Evolutionary conservation across 2,888 invertebrate genomes (phyloP).

Genomic region (Noctuana brunneofusca): DNA sequence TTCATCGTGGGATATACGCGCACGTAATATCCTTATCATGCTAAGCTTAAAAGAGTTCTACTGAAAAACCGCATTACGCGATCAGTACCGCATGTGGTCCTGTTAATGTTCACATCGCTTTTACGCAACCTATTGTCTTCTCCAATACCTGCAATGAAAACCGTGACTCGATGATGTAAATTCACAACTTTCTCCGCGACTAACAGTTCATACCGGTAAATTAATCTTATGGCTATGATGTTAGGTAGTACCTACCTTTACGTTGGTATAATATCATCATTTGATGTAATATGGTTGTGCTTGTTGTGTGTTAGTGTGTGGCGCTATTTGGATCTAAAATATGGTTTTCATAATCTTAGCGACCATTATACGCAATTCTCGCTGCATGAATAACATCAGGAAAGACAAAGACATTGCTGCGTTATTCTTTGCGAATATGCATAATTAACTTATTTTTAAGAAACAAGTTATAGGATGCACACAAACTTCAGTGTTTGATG

Average conservation of each 20-base stretch:
- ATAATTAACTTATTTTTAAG: too few relatives aligned
- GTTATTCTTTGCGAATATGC: too few relatives aligned
- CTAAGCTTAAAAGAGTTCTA: constrained; percentile 19
- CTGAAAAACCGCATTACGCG: constrained; percentile 33
- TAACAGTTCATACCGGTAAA: constrained; percentile 17
- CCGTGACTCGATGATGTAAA: constrained; percentile 53
- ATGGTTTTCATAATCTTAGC: background rate
- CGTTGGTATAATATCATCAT: too few relatives aligned
- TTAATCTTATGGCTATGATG: constrained; percentile 28
- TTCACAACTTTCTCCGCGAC: constrained; percentile 60
- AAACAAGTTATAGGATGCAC: too few relatives aligned
- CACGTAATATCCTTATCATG: constrained; percentile 19
- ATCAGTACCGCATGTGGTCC: constrained; percentile 41
- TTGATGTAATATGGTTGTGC: too few relatives aligned
- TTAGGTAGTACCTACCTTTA: too few relatives aligned
- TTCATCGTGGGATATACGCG: background rate
- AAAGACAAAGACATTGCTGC: too few relatives aligned
- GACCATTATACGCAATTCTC: background rate
- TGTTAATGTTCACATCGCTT: constrained; percentile 43
- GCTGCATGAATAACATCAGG: background rate
- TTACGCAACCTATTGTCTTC: constrained; percentile 63
- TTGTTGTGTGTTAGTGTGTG: too few relatives aligned
- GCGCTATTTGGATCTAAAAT: too few relatives aligned
- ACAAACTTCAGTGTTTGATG: background rate
- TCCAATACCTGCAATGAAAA: constrained; percentile 49